phyloP scores from a whole-genome alignment of 2,888 invertebrate genomes.

The Xylocampa areola region DNA sequence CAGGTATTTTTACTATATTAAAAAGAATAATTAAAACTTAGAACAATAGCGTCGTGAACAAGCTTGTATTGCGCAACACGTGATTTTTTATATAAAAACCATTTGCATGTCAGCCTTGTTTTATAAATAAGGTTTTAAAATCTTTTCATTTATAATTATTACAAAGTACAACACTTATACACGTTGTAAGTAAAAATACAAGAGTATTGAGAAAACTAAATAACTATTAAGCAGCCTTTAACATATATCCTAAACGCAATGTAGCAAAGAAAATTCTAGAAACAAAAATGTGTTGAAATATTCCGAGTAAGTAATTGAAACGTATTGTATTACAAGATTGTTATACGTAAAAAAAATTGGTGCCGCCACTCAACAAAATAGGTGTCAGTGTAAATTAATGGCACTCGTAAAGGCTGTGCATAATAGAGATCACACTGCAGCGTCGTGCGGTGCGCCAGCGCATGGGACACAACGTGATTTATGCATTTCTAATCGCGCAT shows the following conservation, averaged over 20 bases:
- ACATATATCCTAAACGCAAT: constrained; percentile 2
- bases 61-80: constrained; percentile 17
- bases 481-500: constrained; percentile 75
- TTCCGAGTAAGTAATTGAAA: constrained; percentile 32
- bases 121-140: constrained; percentile 5
- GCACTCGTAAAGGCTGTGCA: constrained; percentile 53
- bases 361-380: constrained; percentile 30
- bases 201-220: background rate
- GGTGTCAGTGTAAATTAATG: constrained; percentile 45
- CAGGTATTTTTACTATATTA: constrained; percentile 21
- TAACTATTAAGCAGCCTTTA: background rate
- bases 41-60: too few relatives aligned
- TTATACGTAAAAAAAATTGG: constrained; percentile 21
- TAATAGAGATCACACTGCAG: constrained; percentile 64
- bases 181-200: background rate
- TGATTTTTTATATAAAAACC: constrained; percentile 31
- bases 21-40: constrained; percentile 30
- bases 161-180: background rate
- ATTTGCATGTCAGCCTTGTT: constrained; percentile 31
- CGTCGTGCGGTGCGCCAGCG: constrained; percentile 62
- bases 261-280: background rate
- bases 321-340: constrained; percentile 27
- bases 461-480: constrained; percentile 78
- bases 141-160: background rate
- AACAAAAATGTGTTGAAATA: constrained; percentile 25